Conservation (phyloP, 2,888 invertebrate genomes). For the Hymenopus coronatus region DNA sequence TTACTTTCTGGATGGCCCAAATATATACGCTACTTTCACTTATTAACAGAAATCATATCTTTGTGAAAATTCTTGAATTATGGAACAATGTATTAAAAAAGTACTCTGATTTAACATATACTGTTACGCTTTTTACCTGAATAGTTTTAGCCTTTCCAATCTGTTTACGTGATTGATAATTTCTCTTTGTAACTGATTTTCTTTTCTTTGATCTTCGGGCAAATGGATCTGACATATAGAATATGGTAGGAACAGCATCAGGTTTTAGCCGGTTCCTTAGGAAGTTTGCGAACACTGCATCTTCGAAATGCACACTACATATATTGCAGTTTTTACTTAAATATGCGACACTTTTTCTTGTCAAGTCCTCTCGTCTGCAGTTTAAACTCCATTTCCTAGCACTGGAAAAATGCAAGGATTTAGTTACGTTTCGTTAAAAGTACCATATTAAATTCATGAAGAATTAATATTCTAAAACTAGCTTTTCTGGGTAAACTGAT, state of each 20-base stretch:
- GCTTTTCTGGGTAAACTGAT: background rate
- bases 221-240: background rate
- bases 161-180: background rate
- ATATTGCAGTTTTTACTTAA: background rate
- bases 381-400: background rate
- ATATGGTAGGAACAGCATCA: conserved; percentile 7
- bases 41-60: no score
- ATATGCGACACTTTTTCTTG: background rate
- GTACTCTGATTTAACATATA: no score
- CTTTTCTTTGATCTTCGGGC: background rate
- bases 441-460: background rate
- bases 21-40: no score
- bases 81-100: no score
- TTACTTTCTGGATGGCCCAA: no score
- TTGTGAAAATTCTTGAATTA: no score
- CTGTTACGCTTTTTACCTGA: no score
- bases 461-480: background rate
- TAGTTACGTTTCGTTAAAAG: background rate
- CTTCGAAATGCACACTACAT: conserved; percentile 10
- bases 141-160: background rate
- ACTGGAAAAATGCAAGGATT: background rate
- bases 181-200: background rate
- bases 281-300: background rate
- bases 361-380: background rate
- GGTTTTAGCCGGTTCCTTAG: background rate